phyloP scores from a whole-genome alignment of 2,888 invertebrate species.

The Elgonia sp. region DNA sequence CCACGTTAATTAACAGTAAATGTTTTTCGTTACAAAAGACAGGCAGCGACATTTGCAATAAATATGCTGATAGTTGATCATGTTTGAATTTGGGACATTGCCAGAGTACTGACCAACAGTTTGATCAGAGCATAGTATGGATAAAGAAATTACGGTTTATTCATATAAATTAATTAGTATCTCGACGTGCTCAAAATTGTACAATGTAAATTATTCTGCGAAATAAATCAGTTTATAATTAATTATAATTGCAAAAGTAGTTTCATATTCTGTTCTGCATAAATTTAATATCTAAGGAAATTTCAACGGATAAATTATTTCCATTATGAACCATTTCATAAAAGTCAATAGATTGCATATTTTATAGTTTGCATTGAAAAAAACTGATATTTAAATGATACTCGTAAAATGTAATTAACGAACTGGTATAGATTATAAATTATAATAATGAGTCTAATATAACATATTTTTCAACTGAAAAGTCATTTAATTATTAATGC shows the following conservation, averaged over 20 bases:
- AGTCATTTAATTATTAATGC: too few species aligned
- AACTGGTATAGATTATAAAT: too few species aligned
- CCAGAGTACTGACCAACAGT: slow-evolving; percentile 39
- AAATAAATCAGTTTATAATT: slow-evolving; percentile 24
- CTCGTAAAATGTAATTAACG: too few species aligned
- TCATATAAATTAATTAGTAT: slow-evolving; percentile 47
- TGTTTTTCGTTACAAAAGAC: not conserved
- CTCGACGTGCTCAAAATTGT: slow-evolving; percentile 17
- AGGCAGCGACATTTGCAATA: slow-evolving; percentile 9
- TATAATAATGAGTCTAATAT: too few species aligned
- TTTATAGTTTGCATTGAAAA: too few species aligned
- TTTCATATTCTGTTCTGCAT: not conserved
- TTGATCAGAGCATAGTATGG: slow-evolving; percentile 21
- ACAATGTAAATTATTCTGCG: slow-evolving; percentile 37
- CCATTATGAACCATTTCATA: too few species aligned
- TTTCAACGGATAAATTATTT: not conserved
- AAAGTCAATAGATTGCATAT: too few species aligned
- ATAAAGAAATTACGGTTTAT: slow-evolving; percentile 29
- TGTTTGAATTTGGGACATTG: slow-evolving; percentile 47
- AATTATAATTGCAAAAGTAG: slow-evolving; percentile 18
- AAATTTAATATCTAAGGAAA: not conserved
- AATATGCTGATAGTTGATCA: slow-evolving; percentile 31
- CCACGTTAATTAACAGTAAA: not conserved
- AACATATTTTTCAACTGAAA: too few species aligned
- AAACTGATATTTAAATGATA: too few species aligned